Conservation (phyloP, 2,113 vertebrate species). For the Cephalopholis sonnerati region DNA sequence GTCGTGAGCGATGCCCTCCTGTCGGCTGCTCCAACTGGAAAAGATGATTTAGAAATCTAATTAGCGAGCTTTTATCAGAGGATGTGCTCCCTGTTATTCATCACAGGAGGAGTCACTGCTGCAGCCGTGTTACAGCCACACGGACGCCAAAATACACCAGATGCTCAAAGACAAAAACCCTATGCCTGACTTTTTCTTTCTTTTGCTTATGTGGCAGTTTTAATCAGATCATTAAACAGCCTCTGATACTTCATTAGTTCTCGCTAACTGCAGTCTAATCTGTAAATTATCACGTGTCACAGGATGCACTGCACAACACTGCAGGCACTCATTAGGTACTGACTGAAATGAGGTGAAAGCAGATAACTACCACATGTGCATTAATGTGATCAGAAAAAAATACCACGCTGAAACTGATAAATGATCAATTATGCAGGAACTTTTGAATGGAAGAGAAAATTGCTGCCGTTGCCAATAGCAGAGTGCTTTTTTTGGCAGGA, state of each 20-base stretch:
- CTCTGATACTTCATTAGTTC: background rate
- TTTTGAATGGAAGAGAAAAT: background rate
- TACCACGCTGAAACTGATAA: background rate
- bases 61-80: constrained; percentile 59
- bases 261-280: constrained; percentile 14
- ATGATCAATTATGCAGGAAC: background rate
- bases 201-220: constrained; percentile 1
- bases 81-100: constrained; percentile 45
- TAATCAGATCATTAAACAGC: constrained; percentile 12
- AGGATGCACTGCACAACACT: background rate
- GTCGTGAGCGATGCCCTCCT: constrained; percentile 43
- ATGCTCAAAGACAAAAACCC: constrained; percentile 10
- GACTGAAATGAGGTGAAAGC: background rate
- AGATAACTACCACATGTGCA: background rate
- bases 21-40: constrained; percentile 29
- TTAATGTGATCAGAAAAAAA: background rate
- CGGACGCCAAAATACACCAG: constrained; percentile 28
- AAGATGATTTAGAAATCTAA: constrained; percentile 68
- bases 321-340: constrained; percentile 13
- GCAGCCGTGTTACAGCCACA: constrained; percentile 1
- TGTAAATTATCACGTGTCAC: constrained; percentile 7
- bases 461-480: background rate
- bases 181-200: background rate
- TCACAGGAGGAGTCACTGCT: constrained; percentile 36
- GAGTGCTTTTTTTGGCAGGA: background rate